phyloP scores from a whole-genome alignment of 53 echinoderm and acorn worm genomes.

The Paracentrotus lividus region DNA sequence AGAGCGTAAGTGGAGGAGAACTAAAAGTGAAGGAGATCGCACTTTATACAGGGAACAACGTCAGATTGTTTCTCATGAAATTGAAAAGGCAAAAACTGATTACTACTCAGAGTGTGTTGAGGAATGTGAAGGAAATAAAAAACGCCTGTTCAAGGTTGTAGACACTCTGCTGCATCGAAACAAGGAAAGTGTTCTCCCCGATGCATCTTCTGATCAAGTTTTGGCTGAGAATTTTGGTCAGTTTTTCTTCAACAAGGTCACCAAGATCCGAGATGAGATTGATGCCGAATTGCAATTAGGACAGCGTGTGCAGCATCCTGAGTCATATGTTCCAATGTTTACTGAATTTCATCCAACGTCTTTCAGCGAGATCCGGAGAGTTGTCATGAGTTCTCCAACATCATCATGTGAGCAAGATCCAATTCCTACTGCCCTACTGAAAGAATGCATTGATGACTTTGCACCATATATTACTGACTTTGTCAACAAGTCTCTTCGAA shows the following conservation, averaged over 20 bases:
- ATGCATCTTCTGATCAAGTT: not conserved
- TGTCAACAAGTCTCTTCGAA: constrained; percentile 43
- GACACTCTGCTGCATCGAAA: not conserved
- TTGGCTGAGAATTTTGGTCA: not conserved
- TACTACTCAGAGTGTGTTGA: not conserved
- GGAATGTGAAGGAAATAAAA: not conserved
- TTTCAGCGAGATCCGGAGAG: constrained; percentile 1
- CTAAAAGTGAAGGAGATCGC: not conserved
- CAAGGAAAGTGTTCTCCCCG: not conserved
- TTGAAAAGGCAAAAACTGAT: not conserved
- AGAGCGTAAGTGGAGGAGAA: not conserved
- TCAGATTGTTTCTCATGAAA: not conserved
- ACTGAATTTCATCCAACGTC: not conserved
- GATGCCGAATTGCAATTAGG: not conserved
- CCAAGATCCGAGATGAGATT: not conserved
- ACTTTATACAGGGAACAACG: not conserved
- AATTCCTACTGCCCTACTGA: constrained; percentile 55
- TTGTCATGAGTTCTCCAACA: constrained; percentile 42
- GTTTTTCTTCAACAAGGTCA: not conserved
- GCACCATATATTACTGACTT: constrained; percentile 69
- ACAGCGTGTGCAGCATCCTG: not conserved
- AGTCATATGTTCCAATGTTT: not conserved
- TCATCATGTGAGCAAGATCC: constrained; percentile 70
- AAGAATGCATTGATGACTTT: constrained; percentile 59
- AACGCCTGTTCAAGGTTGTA: not conserved